These are phyloP conservation scores for Drosophila basisetae DNA, from an alignment of 2,888 invertebrate genomes.

Conservation along the genomic window DNA sequence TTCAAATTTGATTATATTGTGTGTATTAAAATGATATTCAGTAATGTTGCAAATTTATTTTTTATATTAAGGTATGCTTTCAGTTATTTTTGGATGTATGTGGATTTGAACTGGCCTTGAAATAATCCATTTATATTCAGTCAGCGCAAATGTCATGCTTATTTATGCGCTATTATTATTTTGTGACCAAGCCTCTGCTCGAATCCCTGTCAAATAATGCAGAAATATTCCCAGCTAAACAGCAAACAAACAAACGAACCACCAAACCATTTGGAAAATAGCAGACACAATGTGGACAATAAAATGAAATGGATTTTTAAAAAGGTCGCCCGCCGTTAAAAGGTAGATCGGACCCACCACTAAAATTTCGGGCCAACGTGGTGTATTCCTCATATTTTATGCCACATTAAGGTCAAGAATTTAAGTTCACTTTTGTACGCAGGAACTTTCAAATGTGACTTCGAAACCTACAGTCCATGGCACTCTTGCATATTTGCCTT, in stretches of 20 bases:
- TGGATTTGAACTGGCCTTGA: conserved; percentile 20
- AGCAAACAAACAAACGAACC: conserved; percentile 30
- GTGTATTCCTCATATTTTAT: conserved; percentile 68
- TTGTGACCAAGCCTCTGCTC: conserved; percentile 55
- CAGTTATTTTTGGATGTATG: conserved; percentile 26
- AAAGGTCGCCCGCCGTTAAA: conserved; percentile 55
- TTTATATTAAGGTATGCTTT: conserved; percentile 16
- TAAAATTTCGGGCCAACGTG: conserved; percentile 41
- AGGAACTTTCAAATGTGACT: conserved; percentile 31
- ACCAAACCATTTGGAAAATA: conserved; percentile 42
- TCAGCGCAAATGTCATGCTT: conserved; percentile 50
- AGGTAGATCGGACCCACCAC: conserved; percentile 25
- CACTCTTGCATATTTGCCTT: neutral
- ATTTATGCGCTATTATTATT: conserved; percentile 61
- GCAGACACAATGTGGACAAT: conserved; percentile 52
- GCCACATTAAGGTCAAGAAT: conserved; percentile 44
- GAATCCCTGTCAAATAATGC: conserved; percentile 71
- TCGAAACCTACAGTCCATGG: conserved; percentile 4
- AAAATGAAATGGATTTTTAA: conserved; percentile 69
- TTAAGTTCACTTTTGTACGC: conserved; percentile 22
- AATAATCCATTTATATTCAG: conserved; percentile 54
- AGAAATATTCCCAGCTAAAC: conserved; percentile 67
- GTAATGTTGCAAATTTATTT: conserved; percentile 9
- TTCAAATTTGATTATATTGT: neutral
- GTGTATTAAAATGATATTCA: conserved; percentile 7